Base-by-base conservation (phyloP, 1,140 invertebrate species). In the Macrotrachela quadricornifera region DNA sequence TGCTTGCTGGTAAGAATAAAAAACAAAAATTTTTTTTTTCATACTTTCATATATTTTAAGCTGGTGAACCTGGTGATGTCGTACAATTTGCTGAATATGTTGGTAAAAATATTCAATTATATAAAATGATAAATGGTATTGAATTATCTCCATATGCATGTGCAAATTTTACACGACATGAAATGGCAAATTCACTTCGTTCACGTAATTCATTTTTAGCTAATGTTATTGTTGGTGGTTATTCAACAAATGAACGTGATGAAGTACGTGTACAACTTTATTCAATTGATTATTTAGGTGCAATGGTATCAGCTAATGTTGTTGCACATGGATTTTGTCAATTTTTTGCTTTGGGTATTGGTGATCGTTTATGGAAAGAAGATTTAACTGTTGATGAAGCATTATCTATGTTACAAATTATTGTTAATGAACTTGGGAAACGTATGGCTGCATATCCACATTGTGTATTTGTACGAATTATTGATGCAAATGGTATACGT, bases 51-150 rank as follows among this genome's bases (percentile, higher is more conserved):
- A 4, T 30, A 2, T 30, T 30, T 30, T 30, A 87, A 16, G 79
- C 78, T 62, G 94, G 94, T 46, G 91, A 97, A 69, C 74, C 81
- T 15, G 94, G 92, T 4, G 92, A 97, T 65, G 85, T 86, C 0
- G 81, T 79, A 37, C 90, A 97, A 64, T 99, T 99, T 74, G 86
- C 90, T 15, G 90, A 97, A 64, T 99, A 88, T 64, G 95, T 97
- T 61, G 79, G 82, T 0, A 95, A 96, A 72, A 99, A 99, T 70
- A 83, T 97, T 64, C 87, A 94, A 57, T 71, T 99, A 0, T 99
- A 97, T 64, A 95, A 95, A 74, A 95, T 97, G 84, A 78, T 88
- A 58, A 94, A 96, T 73, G 88, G 75, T 71, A 54, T 97, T 73
- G 90, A 95, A 65, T 67, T 99, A 46, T 84, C 84, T 14, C 85